Evolutionary conservation across 64 coral and sea anemone genomes (phyloP).

Genomic region (Dendrophyllia cribrosa): DNA sequence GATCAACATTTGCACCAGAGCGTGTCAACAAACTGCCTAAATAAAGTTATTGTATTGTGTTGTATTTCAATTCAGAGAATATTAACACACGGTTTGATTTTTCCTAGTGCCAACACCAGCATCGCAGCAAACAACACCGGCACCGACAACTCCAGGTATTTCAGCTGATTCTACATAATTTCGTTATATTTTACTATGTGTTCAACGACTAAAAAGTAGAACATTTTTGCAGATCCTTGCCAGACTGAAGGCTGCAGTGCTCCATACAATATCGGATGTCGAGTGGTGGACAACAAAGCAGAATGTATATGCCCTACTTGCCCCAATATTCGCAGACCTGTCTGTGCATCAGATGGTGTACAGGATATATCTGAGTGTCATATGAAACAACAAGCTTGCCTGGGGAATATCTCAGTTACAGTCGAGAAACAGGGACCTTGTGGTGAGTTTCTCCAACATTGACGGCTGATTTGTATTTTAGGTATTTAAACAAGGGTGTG

Average conservation of each 20-base stretch:
- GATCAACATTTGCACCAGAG: no score
- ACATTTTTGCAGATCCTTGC: conserved; percentile 43
- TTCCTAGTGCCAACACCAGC: no score
- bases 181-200: no score
- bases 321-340: background rate
- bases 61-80: no score
- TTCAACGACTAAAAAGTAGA: no score
- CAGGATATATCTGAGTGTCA: background rate
- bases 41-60: no score
- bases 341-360: background rate
- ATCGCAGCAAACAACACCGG: no score
- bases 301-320: conserved; percentile 34
- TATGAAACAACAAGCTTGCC: background rate
- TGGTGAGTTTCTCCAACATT: background rate
- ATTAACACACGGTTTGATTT: no score
- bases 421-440: background rate
- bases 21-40: no score
- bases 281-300: background rate
- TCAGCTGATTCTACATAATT: no score
- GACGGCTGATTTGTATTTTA: background rate
- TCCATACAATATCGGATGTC: conserved; percentile 39
- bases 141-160: no score
- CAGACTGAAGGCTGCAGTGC: conserved; percentile 31
- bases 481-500: background rate
- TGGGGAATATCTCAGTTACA: background rate